These are phyloP conservation scores for Corydoras maculifer DNA, from an alignment of 2,113 vertebrate species.

Conservation along the genomic window DNA sequence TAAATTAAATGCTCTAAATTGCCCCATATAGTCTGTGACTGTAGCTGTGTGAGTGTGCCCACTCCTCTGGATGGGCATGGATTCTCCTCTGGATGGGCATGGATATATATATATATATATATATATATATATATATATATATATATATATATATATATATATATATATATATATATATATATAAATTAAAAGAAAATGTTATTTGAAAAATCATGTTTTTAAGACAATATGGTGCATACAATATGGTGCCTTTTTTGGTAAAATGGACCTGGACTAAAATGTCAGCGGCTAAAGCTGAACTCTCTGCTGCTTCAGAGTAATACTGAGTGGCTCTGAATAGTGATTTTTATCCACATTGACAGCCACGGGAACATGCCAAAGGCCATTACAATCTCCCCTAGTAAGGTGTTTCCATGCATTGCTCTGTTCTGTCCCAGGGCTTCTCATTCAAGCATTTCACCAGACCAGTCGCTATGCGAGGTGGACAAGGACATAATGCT, in stretches of 20 bases:
- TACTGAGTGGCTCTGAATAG: conserved; percentile 5
- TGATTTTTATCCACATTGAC: conserved; percentile 45
- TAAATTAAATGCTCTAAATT: no score
- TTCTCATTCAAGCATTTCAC: conserved; percentile 21
- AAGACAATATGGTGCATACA: no score
- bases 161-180: no score
- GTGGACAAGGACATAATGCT: conserved; percentile 16
- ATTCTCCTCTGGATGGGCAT: no score
- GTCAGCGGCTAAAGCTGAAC: not conserved
- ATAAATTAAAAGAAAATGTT: no score
- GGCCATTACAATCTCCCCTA: conserved; percentile 32
- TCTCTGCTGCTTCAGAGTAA: conserved; percentile 18
- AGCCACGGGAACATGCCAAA: conserved; percentile 40
- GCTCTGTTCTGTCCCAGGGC: conserved; percentile 10
- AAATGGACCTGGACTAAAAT: not conserved
- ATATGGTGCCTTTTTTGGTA: not conserved
- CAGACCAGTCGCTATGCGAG: conserved; percentile 33
- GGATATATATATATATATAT: no score
- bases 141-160: no score
- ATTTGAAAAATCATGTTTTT: no score
- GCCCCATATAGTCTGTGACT: no score
- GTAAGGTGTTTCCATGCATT: conserved; percentile 33
- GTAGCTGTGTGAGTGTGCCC: no score
- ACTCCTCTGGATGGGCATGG: no score
- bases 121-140: no score